A percentile compares a stretch with the other conserved stretches of the same genome.
These are phyloP conservation scores for Rhinopithecus roxellana DNA, from an alignment of 2,113 vertebrate species.

Conservation along the genomic window DNA sequence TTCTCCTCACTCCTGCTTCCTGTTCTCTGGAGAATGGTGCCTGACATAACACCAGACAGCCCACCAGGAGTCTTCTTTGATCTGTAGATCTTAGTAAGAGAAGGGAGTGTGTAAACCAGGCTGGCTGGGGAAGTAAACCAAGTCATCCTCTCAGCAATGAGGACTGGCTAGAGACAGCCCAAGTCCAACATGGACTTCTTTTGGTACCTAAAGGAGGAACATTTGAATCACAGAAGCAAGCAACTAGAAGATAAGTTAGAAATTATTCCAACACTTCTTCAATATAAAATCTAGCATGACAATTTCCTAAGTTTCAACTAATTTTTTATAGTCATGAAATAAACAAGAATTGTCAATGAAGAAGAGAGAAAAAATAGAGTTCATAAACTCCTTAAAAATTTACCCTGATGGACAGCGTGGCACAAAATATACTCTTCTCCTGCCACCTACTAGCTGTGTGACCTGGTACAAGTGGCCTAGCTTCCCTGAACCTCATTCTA, in stretches of 20 bases:
- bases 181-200: not conserved
- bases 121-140: not conserved
- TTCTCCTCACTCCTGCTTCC: not conserved
- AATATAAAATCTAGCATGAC: not conserved
- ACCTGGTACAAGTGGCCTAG: not conserved
- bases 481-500: not conserved
- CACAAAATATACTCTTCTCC: not conserved
- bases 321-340: constrained; percentile 1
- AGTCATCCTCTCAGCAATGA: not conserved
- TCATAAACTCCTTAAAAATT: not conserved
- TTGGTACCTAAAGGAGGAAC: not conserved
- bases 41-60: not conserved
- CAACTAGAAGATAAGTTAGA: not conserved
- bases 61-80: not conserved
- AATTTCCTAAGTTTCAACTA: not conserved
- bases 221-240: not conserved
- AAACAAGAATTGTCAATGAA: not conserved
- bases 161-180: not conserved
- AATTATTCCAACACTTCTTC: not conserved
- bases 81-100: not conserved
- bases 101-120: not conserved
- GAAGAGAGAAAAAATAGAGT: not conserved
- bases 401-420: not conserved
- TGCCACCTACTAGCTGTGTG: not conserved
- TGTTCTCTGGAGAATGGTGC: not conserved